Evolutionary conservation across 2,797 vertebrate species (phyloP), one percentile per base, ranked within the genome.

Genomic region (Neosilurus mollespiculum): DNA sequence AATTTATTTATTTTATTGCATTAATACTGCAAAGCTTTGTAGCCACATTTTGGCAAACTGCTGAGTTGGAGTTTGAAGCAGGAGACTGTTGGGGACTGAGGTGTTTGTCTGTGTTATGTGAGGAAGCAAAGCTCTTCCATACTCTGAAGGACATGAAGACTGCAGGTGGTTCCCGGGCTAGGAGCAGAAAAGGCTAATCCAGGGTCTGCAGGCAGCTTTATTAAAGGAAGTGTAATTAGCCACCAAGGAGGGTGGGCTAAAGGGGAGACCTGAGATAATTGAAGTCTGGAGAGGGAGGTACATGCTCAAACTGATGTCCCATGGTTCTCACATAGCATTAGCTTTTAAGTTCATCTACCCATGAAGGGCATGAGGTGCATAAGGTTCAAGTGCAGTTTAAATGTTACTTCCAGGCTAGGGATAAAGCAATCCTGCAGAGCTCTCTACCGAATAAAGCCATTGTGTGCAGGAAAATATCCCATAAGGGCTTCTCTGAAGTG

Each of bases 211-310:
- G 91, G 92, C 92, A 90, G 90, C 91, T 93, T 90, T 89, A 94
- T 92, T 92, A 93, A 91, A 86, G 86, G 92, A 92, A 93, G 93
- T 91, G 93, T 94, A 94, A 95, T 93, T 93, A 94, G 93, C 94
- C 93, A 92, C 91, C 91, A 91, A 89, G 92, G 89, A 91, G 93
- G 91, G 89, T 90, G 73, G 85, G 91, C 90, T 91, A 90, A 87
- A 90, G 90, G 91, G 93, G 91, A 92, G 92, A 90, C 90, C 91
- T 91, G 76, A 88, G 90, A 93, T 95, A 94, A 95, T 94, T 95
- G 91, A 94, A 94, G 94, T 92, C 91, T 89, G 88, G 90, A 91
- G 89, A 92, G 90, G 43, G 92, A 91, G 91, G 87, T 93, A 87
- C 91, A 88, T 90, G 89, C 88, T 89, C 85, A 88, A 88, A 90